Base-by-base conservation (phyloP, 1,140 invertebrate species). In the Melipona quadrifasciata region DNA sequence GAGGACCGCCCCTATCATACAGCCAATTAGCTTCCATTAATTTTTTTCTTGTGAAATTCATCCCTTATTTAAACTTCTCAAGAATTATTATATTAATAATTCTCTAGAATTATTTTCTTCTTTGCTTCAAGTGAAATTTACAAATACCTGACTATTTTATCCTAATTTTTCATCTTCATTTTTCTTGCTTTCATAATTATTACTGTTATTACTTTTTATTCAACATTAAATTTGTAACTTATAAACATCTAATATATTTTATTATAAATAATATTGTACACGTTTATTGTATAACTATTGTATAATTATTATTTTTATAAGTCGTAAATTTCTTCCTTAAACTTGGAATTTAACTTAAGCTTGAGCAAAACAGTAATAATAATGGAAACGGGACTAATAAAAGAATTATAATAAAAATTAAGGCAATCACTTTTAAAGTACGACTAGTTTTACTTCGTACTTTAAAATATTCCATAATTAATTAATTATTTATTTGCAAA, bases 11-110 rank as follows among this genome's bases (percentile, higher is more conserved):
- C 68, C 67, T 39, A 17, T 55, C 24, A 16, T 58, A 31, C 19
- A 51, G 51, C 12, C 78, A 80, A 72, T 31, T 71, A 58, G 21
- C 34, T 51, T 24, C 19, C 39, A 51, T 71, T 80, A 47, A 47
- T 51, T 31, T 21, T 47, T 53, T 3, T 6, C 24, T 51, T 58
- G 8, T 19, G 39, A 47, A 47, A 47, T 6, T 47, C 39, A 10
- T 19, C n/a, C 31, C 5, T 57, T 34, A 27, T 53, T 17, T 11
- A 47, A 47, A 47, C 19, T 17, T 71, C 34, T 71, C 4, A 14
- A 27, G 24, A 10, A 34, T 1, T 31, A 53, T 27, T 27, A 61
- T 67, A 51, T 6, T 19, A 21, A 21, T n/a, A n/a, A n/a, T n/a
- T n/a, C n/a, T n/a, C n/a, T 21, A 10, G 21, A 24, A 10, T 61